Conservation (phyloP, 1,140 invertebrate genomes). For the Tetramorium alpestre region DNA sequence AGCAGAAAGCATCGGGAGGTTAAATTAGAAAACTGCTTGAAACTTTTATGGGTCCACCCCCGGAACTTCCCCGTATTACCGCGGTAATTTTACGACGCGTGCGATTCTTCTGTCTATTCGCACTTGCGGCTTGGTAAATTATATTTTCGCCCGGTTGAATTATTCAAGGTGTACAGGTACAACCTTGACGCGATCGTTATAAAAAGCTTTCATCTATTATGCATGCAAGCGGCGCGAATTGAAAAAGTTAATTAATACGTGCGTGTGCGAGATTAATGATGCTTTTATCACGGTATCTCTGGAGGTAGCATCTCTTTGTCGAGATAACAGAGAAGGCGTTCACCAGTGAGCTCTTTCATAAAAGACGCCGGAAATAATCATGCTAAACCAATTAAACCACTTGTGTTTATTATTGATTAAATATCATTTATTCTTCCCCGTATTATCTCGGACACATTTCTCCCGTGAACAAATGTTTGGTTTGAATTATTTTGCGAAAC, state of each 20-base stretch:
- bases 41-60: conserved; percentile 60
- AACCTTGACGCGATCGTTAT: conserved; percentile 11
- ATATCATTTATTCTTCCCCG: background rate
- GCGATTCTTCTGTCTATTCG: conserved; percentile 54
- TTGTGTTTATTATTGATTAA: conserved; percentile 25
- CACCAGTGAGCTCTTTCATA: background rate
- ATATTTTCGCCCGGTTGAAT: conserved; percentile 52
- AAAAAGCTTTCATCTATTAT: conserved; percentile 54
- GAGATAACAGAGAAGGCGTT: background rate
- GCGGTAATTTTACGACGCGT: conserved; percentile 56
- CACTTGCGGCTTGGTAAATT: conserved; percentile 19
- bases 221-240: background rate
- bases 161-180: conserved; percentile 35
- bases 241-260: conserved; percentile 56
- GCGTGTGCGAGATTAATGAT: conserved; percentile 39
- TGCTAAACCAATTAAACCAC: background rate
- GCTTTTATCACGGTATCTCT: background rate
- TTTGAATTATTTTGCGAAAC: conserved; percentile 48
- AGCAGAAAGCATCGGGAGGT: conserved; percentile 38
- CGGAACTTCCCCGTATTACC: conserved; percentile 48
- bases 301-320: background rate
- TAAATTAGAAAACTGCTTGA: conserved; percentile 70
- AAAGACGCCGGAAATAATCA: conserved; percentile 12
- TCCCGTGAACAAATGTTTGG: conserved; percentile 21
- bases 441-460: background rate